Evolutionary conservation across 2,888 invertebrate genomes (phyloP), one percentile per base, ranked within the genome.

Genomic region (Chrysopilus asiliformis): DNA sequence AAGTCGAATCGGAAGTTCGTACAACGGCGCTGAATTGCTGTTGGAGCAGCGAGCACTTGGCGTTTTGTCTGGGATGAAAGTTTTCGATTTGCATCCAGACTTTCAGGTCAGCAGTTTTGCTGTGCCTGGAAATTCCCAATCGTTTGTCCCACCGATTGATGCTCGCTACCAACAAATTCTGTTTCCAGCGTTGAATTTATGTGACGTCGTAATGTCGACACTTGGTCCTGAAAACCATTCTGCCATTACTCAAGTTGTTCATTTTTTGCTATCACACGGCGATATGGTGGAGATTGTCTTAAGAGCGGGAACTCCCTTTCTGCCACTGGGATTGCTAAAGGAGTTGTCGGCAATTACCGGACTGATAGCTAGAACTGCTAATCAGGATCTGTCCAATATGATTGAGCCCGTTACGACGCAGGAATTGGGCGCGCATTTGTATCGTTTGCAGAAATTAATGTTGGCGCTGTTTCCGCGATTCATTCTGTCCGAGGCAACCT

Each of bases 141-240:
- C 55, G 3, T 76, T 77, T 50, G 57, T 79, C 13, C 79, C 80
- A 0, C 66, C 74, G 1, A 65, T 74, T 2, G 71, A 76, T 38
- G 68, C 70, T 36, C 72, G 87, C 31, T 91, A 86, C 62, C 75
- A 86, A 29, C 83, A 86, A 55, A 76, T 91, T 32, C 68, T 90
- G 43, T 69, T 85, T 36, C 87, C 91, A 0, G 81, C 84, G 14
- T 61, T 91, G 41, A 73, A 79, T 44, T 66, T 93, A 12, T 87
- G 86, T 55, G 78, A 85, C 54, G 77, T 83, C 9, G 62, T 91
- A 30, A 68, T 91, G 15, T 83, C 84, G 1, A 79, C 87, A 1
- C 68, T 91, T 32, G 89, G 90, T 18, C 70, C 79, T 0, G 78
- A 82, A 49, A 90, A 91, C 65, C 77, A 79, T 58, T 80, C 84